Evolutionary conservation across 1,140 invertebrate species (phyloP).

Genomic region (Caenorhabditis elegans): DNA sequence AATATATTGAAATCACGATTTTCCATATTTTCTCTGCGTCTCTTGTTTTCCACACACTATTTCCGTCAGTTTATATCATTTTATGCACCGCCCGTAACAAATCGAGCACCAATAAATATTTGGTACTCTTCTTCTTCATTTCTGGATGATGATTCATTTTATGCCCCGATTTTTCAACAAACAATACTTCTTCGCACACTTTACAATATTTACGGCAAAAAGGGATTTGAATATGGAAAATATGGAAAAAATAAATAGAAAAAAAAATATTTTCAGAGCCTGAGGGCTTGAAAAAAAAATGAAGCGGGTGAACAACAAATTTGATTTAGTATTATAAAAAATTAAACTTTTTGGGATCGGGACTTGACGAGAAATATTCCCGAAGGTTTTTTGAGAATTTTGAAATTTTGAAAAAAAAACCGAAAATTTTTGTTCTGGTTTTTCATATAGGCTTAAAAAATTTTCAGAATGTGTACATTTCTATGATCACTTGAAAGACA

Average conservation of each 20-base stretch:
- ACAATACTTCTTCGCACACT: constrained; percentile 21
- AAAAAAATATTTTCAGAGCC: not conserved
- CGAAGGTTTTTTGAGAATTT: no score
- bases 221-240: not conserved
- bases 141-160: constrained; percentile 9
- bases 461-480: no score
- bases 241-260: not conserved
- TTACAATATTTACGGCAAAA: not conserved
- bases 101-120: constrained; percentile 30
- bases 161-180: constrained; percentile 4
- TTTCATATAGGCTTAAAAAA: no score
- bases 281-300: not conserved
- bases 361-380: no score
- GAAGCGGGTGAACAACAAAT: not conserved
- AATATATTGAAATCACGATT: constrained; percentile 6
- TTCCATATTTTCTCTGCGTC: not conserved
- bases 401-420: no score
- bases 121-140: not conserved
- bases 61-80: constrained; percentile 18
- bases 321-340: no score
- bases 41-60: not conserved
- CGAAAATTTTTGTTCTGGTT: no score
- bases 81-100: constrained; percentile 12
- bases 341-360: no score
- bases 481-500: no score